Evolutionary conservation across 1,140 invertebrate genomes (phyloP), one percentile per base, ranked within the genome.

Genomic region (Helicoverpa armigera): DNA sequence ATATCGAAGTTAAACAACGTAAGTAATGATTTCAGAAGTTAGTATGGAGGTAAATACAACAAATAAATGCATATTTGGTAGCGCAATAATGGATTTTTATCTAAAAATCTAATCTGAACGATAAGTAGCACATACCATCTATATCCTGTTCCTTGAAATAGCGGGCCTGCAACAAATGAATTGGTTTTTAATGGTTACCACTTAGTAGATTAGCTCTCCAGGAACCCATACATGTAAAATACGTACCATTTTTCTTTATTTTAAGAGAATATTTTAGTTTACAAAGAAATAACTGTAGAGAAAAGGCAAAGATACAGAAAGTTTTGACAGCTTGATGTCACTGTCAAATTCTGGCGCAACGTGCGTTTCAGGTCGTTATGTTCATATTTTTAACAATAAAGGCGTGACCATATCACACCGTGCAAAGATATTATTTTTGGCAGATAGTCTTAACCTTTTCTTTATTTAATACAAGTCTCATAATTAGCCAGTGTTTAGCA

Each of bases 81-180:
- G 5, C 0, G 9, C 0, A 31, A 63, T 29, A 31, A 53, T n/a
- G 16, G 2, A 2, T 14, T 12, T 18, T 65, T 65, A 65, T 65
- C 61, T 4, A 16, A 3, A 67, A 53, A 53, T 70, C 67, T 54
- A 53, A 70, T 70, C 67, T 14, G 7, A 10, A 4, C 2, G 9
- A 58, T 58, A 67, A 53, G 48, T 29, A n/a, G 23, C 29, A 54
- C 75, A 12, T 96, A 98, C 97, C 97, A 95, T 98, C 97, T 80
- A 98, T 98, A 88, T 98, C 97, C 92, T 98, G 97, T 95, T 98
- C 97, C 85, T 97, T 96, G 85, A 98, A 98, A 92, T 98, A 97
- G 74, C 97, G 96, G 51, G 97, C 97, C 97, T 98, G 91, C 58
- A 96, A 96, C 18, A 75, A 79, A 74, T 16, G 53, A 82, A 77